Evolutionary conservation across 2,113 vertebrate genomes (phyloP), one percentile per base, ranked within the genome.

Genomic region (Callopanchax toddi): DNA sequence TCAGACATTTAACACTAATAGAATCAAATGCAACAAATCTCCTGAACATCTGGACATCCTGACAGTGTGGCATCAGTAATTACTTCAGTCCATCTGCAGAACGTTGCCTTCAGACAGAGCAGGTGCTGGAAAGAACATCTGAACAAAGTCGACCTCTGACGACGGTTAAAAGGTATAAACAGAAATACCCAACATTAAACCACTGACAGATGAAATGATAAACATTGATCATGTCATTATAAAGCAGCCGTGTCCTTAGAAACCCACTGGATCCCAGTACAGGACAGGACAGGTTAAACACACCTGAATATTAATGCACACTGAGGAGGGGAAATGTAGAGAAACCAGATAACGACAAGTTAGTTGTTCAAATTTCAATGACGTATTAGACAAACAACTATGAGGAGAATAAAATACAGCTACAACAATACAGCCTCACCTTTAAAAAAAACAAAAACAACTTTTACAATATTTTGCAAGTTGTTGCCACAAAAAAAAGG

Each of bases 21-120:
- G 71, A 65, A 70, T 75, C 67, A 54, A 72, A 86, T 37, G 50
- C 57, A 21, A 23, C 62, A 50, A 69, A 80, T 82, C 57, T 66
- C 7, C 0, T 2, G 20, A 82, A 83, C 84, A 85, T 74, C 86
- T 88, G 87, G 78, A 71, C 8, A 3, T 2, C 46, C 39, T 36
- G 78, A 73, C 67, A 55, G 63, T 26, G 59, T 23, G 46, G 64
- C 64, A 48, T 53, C 16, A 51, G 62, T 64, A 76, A 82, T 86
- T 73, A 76, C 62, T 23, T 34, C 50, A 11, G 55, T 81, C 79
- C 82, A 71, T 85, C 76, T 83, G 82, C 22, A 60, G 68, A 1
- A 18, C 34, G 12, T 12, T 4, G 51, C 55, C 62, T 73, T 65
- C 56, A 71, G 36, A 75, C 6, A 1, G 18, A 79, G 70, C 85